Conservation (phyloP, 2,888 invertebrate genomes). For the Melipona bicolor region DNA sequence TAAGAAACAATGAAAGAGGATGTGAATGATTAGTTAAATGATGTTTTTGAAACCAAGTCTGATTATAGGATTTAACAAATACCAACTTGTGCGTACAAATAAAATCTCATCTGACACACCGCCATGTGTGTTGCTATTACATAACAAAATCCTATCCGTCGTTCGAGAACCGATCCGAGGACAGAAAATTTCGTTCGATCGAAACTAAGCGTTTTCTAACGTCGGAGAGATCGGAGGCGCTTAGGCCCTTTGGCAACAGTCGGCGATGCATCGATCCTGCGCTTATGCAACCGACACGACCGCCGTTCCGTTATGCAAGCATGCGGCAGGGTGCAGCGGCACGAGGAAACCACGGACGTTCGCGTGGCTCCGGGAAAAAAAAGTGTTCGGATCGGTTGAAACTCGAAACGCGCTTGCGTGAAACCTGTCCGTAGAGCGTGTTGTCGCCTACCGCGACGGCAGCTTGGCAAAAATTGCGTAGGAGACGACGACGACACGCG, state of each 20-base stretch:
- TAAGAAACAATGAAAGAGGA: too few relatives aligned
- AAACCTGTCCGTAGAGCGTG: conserved; percentile 56
- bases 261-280: conserved; percentile 51
- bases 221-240: not conserved
- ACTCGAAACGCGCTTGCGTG: conserved; percentile 73
- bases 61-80: too few relatives aligned
- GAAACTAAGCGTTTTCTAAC: not conserved
- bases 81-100: too few relatives aligned
- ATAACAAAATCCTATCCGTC: too few relatives aligned
- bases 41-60: too few relatives aligned
- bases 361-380: conserved; percentile 67
- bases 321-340: conserved; percentile 66
- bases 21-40: too few relatives aligned
- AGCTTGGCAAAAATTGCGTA: conserved; percentile 53
- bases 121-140: too few relatives aligned
- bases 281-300: conserved; percentile 69
- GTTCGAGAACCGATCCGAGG: not conserved
- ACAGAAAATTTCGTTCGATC: not conserved
- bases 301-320: conserved; percentile 74
- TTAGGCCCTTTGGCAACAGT: conserved; percentile 2
- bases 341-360: conserved; percentile 72
- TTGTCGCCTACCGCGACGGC: conserved; percentile 54
- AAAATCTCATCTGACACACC: too few relatives aligned
- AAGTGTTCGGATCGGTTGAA: conserved; percentile 73
- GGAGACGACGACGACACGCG: conserved; percentile 38